Conservation (phyloP, 2,888 invertebrate genomes). For the Micoletzkya japonica region DNA sequence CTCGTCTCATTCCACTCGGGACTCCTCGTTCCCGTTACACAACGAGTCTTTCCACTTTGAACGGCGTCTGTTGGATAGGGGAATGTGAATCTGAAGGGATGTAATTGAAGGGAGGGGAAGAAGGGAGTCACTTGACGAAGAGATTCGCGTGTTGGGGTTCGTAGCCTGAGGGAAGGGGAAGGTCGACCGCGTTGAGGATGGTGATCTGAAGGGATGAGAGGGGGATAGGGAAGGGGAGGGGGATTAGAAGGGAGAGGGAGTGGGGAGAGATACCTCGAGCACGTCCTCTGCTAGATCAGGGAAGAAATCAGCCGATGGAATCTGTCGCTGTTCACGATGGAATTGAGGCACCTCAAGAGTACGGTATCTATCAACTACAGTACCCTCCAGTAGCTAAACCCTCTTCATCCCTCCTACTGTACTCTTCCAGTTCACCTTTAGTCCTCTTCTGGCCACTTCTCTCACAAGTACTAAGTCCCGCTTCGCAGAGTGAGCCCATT, state of each 20-base stretch:
- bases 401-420: constrained; percentile 2
- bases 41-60: constrained; percentile 76
- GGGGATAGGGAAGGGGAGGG: too few species aligned
- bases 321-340: constrained; percentile 84
- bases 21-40: constrained; percentile 82
- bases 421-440: constrained; percentile 7
- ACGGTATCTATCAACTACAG: background rate
- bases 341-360: constrained; percentile 68
- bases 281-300: constrained; percentile 68
- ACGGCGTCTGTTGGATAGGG: constrained; percentile 81
- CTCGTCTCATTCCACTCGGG: constrained; percentile 68
- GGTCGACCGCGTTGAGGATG: constrained; percentile 30
- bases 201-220: constrained; percentile 2
- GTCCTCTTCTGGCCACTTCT: constrained; percentile 72
- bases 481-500: constrained; percentile 79
- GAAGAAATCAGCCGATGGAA: constrained; percentile 78
- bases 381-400: background rate
- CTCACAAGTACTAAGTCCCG: constrained; percentile 85
- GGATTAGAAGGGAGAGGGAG: too few species aligned
- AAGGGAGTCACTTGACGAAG: constrained; percentile 31
- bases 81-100: constrained; percentile 80
- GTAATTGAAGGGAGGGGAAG: background rate
- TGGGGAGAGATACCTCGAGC: constrained; percentile 63
- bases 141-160: constrained; percentile 45
- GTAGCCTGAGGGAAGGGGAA: constrained; percentile 49